Evolutionary conservation across 2,888 invertebrate genomes (phyloP), one percentile per base, ranked within the genome.

Genomic region (Ichneumon xanthorius): DNA sequence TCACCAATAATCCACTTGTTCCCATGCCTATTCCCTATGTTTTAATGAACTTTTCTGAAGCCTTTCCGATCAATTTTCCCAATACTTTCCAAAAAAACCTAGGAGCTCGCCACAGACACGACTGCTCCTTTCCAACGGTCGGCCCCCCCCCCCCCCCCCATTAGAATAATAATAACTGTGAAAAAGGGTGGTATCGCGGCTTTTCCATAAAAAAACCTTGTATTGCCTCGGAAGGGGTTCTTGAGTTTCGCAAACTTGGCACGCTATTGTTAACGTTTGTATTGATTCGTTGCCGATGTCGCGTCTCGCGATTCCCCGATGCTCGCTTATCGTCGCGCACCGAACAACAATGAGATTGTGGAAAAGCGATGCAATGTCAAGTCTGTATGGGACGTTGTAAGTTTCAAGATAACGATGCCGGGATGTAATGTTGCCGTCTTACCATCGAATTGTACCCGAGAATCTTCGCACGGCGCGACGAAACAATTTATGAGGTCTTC

Each of bases 311-410:
- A 65, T 84, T 77, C 58, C 67, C 16, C 61, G 58, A 45, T 58
- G 50, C 71, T 67, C 58, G 55, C 76, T 84, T 77, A 80, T 80
- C 72, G 67, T 67, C 72, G 72, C 61, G 14, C n/a, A 50, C 26
- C 58, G 61, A 80, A 68, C 72, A 77, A 80, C 80, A 80, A 72
- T 77, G 58, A 76, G 58, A 73, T 45, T 37, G 14, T 26, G 1
- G 48, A 65, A 37, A 7, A 58, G 71, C 45, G 76, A 67, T 48
- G 61, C 63, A n/a, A 63, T n/a, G 63, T 63, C 63, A 6, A 63
- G 33, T 63, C 30, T 63, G 33, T 30, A 19, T 55, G n/a, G 6
- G 63, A 6, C 1, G 16, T 26, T 63, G 30, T 30, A 33, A 14
- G 33, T 63, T 63, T 16, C 6, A 6, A 63, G 63, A 63, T 63